Percentiles rank a stretch among this genome's conserved stretches.
phyloP scores from a whole-genome alignment of 2,888 invertebrate genomes.

The Chaetogeoica ovagalla region DNA sequence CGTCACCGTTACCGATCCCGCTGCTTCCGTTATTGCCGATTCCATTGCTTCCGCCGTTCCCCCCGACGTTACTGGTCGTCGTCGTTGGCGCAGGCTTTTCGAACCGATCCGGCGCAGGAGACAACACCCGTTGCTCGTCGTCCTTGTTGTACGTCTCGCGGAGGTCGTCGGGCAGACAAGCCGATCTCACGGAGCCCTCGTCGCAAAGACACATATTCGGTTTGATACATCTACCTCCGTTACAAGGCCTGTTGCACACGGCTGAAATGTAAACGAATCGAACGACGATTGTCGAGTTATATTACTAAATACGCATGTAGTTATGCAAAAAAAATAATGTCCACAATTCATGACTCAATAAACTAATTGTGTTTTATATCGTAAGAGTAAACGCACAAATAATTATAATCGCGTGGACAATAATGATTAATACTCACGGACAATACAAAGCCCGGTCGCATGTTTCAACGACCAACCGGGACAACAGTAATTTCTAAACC shows the following conservation, averaged over 20 bases:
- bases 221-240: slow-evolving; percentile 75
- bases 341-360: too few relatives aligned
- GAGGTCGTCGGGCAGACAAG: slow-evolving; percentile 60
- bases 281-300: too few relatives aligned
- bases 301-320: too few relatives aligned
- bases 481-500: slow-evolving; percentile 77
- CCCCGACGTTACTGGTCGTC: not conserved
- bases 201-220: slow-evolving; percentile 82
- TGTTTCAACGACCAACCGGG: slow-evolving; percentile 80
- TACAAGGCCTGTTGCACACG: slow-evolving; percentile 72
- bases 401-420: too few relatives aligned
- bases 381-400: too few relatives aligned
- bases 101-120: not conserved
- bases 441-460: slow-evolving; percentile 74
- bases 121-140: not conserved
- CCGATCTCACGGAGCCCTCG: slow-evolving; percentile 69
- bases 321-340: too few relatives aligned
- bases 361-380: too few relatives aligned
- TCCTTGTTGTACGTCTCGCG: slow-evolving; percentile 37
- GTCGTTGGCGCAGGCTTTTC: not conserved
- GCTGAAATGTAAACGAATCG: slow-evolving; percentile 62
- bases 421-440: slow-evolving; percentile 73
- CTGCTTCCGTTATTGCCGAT: too few relatives aligned
- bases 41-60: too few relatives aligned
- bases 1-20: too few relatives aligned